Percentiles rank a stretch among this genome's conserved stretches.
Conservation (phyloP, 2,888 invertebrate genomes). For the Dryadula phaetusa region DNA sequence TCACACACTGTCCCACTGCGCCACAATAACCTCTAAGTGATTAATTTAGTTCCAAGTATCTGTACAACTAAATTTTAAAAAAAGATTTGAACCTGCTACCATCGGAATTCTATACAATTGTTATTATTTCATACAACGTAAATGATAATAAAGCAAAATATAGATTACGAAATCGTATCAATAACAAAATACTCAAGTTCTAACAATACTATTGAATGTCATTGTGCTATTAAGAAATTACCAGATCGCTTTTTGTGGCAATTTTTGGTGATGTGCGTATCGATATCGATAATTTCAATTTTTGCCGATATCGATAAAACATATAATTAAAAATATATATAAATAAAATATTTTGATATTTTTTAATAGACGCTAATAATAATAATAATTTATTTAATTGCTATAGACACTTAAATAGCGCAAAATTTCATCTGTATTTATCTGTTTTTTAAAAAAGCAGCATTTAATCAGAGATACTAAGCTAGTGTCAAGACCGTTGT, state of each 20-base stretch:
- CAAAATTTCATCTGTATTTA: no score
- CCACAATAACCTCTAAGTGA: no score
- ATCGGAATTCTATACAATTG: neutral
- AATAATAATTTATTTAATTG: no score
- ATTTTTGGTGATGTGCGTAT: slow-evolving; percentile 53
- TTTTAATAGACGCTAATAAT: no score
- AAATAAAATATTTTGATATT: no score
- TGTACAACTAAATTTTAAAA: no score
- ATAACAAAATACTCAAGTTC: slow-evolving; percentile 40
- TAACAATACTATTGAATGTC: slow-evolving; percentile 69
- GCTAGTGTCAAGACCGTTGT: no score
- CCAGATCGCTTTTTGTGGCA: slow-evolving; percentile 65
- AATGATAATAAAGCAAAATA: slow-evolving; percentile 6
- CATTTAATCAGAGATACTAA: no score
- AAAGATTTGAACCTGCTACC: neutral
- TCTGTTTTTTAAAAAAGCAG: no score
- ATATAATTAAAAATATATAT: neutral
- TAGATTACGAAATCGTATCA: slow-evolving; percentile 26
- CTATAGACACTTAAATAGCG: no score
- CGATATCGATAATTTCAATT: slow-evolving; percentile 36
- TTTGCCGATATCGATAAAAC: neutral
- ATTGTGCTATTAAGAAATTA: slow-evolving; percentile 70
- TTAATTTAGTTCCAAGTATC: no score
- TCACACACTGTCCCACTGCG: no score
- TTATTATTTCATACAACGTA: neutral